Percentiles rank a stretch among this genome's conserved stretches.
These are phyloP conservation scores for Dioctria linearis DNA, from an alignment of 2,888 invertebrate genomes.

Conservation along the genomic window DNA sequence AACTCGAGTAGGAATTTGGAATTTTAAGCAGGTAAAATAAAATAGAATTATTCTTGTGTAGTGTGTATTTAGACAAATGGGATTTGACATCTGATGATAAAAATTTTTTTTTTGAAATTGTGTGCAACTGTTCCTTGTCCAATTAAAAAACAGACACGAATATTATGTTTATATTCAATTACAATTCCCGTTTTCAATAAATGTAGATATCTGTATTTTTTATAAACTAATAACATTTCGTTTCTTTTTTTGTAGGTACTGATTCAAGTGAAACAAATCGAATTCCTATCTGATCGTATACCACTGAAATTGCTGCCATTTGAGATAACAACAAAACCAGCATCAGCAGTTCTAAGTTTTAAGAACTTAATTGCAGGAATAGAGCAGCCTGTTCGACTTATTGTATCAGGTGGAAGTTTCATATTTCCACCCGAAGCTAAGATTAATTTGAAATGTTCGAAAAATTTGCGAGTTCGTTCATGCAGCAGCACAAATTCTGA, in stretches of 20 bases:
- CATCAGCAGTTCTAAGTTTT: constrained; percentile 73
- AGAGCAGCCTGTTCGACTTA: constrained; percentile 82
- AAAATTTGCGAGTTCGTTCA: constrained; percentile 69
- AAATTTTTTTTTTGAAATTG: no score
- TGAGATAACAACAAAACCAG: constrained; percentile 72
- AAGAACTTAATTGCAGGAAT: constrained; percentile 87
- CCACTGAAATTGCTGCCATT: constrained; percentile 68
- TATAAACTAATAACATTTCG: no score
- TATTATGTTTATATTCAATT: not conserved
- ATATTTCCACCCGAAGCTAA: constrained; percentile 77
- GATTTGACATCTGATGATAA: no score
- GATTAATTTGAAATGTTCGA: constrained; percentile 68
- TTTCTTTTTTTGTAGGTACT: constrained; percentile 61
- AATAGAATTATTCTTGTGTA: no score
- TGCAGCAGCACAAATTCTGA: constrained; percentile 34
- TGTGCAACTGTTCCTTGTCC: no score
- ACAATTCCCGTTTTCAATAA: not conserved
- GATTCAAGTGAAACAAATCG: constrained; percentile 75
- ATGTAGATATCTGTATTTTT: no score
- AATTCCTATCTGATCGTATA: constrained; percentile 80
- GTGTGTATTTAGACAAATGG: no score
- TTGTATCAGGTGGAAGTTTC: constrained; percentile 85
- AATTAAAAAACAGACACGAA: no score
- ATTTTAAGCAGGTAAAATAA: constrained; percentile 77
- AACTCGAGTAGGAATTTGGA: constrained; percentile 79